Evolutionary conservation across 2,797 vertebrate species (phyloP), one percentile per base, ranked within the genome.

Genomic region (Dermochelys coriacea): DNA sequence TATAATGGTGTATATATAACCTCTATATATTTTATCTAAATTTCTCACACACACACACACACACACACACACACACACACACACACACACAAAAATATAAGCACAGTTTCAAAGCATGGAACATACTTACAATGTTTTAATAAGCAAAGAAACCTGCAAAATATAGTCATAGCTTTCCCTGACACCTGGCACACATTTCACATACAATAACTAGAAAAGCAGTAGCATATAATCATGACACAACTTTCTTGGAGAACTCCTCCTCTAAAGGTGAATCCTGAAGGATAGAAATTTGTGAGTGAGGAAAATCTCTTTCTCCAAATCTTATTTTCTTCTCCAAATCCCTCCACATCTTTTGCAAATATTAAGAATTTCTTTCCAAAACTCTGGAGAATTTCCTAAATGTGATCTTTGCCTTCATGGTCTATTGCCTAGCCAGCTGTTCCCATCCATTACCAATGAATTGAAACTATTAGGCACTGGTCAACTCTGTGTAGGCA

Each of bases 171-270:
- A 71, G 54, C 85, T 95, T 92, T 59, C 8, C 12, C 85, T 45
- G 23, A 84, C 88, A 85, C 59, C 37, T 49, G 12, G 34, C 16
- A 90, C 55, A 86, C 81, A 74, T 16, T 41, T 68, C 31, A 74
- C 34, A n/a, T 34, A 81, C 93, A 45, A 45, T 78, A 86, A 86
- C 10, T 77, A 75, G 25, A 86, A 86, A 91, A 90, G 59, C 54
- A 45, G 21, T 71, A 80, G 29, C 45, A 18, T 49, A 61, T 59
- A 80, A 78, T 84, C 2, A 7, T 9, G 8, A 77, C 23, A 6
- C 34, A 19, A 23, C 4, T 89, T 61, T 89, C 3, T 11, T 87
- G 71, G 75, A 85, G 91, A 91, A 50, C 37, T 74, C 4, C 14
- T 2, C 18, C 74, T 47, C 27, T 78, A 6, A 61, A 82, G 8